phyloP scores from a whole-genome alignment of 1,140 invertebrate species.

The Pseudomyrmex gracilis region DNA sequence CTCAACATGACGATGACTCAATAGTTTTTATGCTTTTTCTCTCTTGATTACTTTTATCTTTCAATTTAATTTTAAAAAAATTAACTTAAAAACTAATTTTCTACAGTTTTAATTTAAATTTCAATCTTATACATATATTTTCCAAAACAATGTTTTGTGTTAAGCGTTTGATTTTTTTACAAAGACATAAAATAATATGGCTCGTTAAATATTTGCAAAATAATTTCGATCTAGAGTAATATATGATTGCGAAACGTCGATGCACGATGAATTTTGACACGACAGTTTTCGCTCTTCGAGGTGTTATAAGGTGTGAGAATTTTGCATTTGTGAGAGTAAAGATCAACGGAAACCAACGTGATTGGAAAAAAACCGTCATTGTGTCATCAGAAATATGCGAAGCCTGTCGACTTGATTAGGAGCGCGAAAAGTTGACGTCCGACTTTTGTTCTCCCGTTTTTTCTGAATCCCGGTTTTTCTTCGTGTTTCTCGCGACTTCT shows the following conservation, averaged over 20 bases:
- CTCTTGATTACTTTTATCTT: neutral
- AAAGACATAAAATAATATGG: neutral
- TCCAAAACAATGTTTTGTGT: too few species aligned
- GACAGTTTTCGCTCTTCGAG: neutral
- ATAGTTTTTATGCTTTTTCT: neutral
- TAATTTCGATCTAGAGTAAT: neutral
- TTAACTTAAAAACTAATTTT: neutral
- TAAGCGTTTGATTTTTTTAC: neutral
- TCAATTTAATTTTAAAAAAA: neutral
- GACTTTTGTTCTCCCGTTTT: neutral
- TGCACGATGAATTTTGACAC: neutral
- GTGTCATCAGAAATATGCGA: neutral
- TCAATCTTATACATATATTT: too few species aligned
- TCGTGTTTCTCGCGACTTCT: neutral
- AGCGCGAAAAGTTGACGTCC: neutral
- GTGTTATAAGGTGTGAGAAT: neutral
- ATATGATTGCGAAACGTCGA: neutral
- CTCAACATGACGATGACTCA: neutral
- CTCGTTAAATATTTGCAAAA: neutral
- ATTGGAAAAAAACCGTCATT: neutral
- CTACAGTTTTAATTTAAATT: neutral
- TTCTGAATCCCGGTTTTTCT: neutral
- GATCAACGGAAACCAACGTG: constrained; percentile 9
- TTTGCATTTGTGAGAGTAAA: neutral
- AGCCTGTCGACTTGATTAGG: constrained; percentile 19